These are phyloP conservation scores for Myotis myotis DNA, from an alignment of 2,797 vertebrate species.

Conservation along the genomic window DNA sequence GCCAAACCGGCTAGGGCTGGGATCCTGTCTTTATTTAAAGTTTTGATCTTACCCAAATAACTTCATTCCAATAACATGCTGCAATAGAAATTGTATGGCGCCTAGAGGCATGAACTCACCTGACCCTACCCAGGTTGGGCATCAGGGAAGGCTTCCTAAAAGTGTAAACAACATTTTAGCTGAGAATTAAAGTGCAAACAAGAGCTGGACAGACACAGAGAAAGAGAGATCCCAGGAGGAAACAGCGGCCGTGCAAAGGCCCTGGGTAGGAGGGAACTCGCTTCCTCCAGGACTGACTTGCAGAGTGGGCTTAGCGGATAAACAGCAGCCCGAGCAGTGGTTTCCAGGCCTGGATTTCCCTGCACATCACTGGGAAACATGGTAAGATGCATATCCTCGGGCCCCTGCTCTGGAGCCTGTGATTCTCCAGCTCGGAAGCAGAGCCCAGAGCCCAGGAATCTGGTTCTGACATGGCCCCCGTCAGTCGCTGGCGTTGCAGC, in stretches of 20 bases:
- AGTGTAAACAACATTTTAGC: background rate
- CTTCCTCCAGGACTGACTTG: background rate
- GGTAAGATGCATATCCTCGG: background rate
- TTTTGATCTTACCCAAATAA: background rate
- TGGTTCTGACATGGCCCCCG: background rate
- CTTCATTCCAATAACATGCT: background rate
- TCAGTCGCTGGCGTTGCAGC: rapidly evolving
- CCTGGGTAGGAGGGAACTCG: background rate
- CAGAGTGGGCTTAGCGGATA: background rate
- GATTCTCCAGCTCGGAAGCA: background rate
- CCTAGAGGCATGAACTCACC: background rate
- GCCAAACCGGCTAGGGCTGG: too few relatives aligned
- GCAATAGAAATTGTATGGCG: background rate
- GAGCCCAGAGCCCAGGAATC: background rate
- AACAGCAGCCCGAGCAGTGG: background rate
- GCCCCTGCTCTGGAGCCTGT: background rate
- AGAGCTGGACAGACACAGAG: background rate
- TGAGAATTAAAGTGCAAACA: background rate
- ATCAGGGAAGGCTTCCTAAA: background rate
- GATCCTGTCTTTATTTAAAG: background rate
- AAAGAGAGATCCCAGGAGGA: background rate
- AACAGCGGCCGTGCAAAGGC: background rate
- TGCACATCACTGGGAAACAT: too few relatives aligned
- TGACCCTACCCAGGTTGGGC: background rate
- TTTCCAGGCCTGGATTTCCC: background rate